Evolutionary conservation across 1,140 invertebrate species (phyloP).

Genomic region (Cecropterus lyciades): DNA sequence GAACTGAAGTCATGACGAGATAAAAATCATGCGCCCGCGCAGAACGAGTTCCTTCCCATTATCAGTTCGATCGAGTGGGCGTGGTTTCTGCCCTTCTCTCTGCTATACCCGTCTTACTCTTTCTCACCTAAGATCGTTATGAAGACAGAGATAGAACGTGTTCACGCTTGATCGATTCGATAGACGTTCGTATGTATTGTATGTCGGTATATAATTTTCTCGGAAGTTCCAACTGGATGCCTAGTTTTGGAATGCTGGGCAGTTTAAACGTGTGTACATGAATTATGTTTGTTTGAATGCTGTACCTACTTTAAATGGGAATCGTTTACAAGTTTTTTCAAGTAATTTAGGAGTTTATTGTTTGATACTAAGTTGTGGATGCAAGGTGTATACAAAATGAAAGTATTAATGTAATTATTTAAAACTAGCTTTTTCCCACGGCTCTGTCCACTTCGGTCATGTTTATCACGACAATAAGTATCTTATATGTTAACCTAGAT

Average conservation of each 20-base stretch:
- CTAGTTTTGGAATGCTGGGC: constrained; percentile 42
- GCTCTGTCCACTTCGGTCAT: too few relatives aligned
- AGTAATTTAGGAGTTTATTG: too few relatives aligned
- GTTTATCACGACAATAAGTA: too few relatives aligned
- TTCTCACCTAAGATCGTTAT: constrained; percentile 13
- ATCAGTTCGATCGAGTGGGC: constrained; percentile 73
- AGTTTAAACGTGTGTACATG: neutral
- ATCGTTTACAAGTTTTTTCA: constrained; percentile 2
- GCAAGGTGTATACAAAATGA: too few relatives aligned
- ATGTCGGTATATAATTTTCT: constrained; percentile 52
- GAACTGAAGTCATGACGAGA: constrained; percentile 66
- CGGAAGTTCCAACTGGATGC: constrained; percentile 48
- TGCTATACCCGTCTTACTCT: constrained; percentile 46
- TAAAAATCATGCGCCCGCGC: constrained; percentile 70
- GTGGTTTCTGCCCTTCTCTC: constrained; percentile 53
- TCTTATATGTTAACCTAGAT: too few relatives aligned
- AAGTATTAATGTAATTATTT: too few relatives aligned
- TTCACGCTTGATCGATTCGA: constrained; percentile 67
- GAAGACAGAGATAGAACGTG: constrained; percentile 49
- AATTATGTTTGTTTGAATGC: constrained; percentile 15
- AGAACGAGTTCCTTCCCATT: constrained; percentile 59
- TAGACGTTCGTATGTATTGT: constrained; percentile 44
- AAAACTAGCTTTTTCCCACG: too few relatives aligned
- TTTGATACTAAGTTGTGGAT: too few relatives aligned
- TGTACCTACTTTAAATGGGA: constrained; percentile 15